phyloP scores from a whole-genome alignment of 1,140 invertebrate genomes.

The Neodiprion lecontei region DNA sequence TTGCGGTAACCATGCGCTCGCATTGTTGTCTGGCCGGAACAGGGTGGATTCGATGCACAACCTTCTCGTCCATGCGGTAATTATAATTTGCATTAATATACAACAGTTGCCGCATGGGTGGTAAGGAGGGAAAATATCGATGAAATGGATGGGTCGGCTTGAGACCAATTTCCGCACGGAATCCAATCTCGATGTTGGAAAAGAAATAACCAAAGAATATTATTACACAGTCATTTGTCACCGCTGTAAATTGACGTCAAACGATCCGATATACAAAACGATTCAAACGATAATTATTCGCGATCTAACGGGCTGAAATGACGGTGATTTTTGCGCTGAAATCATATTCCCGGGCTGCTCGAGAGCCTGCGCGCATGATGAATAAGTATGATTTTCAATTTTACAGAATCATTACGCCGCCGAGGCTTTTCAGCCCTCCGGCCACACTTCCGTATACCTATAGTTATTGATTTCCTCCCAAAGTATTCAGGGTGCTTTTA shows the following conservation, averaged over 20 bases:
- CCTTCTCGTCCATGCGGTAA: too few species aligned
- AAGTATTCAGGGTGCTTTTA: neutral
- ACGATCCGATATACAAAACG: neutral
- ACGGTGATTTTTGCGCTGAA: neutral
- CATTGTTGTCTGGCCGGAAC: constrained; percentile 6
- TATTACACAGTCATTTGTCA: too few species aligned
- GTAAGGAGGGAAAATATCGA: too few species aligned
- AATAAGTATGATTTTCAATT: neutral
- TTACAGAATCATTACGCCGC: neutral
- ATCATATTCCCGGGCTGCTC: neutral
- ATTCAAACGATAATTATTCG: neutral
- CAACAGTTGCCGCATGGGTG: too few species aligned
- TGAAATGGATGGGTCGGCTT: too few species aligned
- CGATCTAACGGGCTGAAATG: neutral
- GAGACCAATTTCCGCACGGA: too few species aligned
- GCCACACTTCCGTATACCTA: neutral
- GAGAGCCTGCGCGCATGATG: neutral
- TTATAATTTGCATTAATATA: too few species aligned
- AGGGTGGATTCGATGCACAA: too few species aligned
- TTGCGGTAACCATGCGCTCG: neutral
- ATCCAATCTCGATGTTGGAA: too few species aligned
- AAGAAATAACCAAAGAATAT: too few species aligned
- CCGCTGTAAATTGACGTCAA: too few species aligned
- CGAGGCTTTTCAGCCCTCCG: neutral
- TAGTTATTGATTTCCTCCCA: neutral